These are phyloP conservation scores for Narcine bancroftii DNA, from an alignment of 2,113 vertebrate genomes.

Conservation along the genomic window DNA sequence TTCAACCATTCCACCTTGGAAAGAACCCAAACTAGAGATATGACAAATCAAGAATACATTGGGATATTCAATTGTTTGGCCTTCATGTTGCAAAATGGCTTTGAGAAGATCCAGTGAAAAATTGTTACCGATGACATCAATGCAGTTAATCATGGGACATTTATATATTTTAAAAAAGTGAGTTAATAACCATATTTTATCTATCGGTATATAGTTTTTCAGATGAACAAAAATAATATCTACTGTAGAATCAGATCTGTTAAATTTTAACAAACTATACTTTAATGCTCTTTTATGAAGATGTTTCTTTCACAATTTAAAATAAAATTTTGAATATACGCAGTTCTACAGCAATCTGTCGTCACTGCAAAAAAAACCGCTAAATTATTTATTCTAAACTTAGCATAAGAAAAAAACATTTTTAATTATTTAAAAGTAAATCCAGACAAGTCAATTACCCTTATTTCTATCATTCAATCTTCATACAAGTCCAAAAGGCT, in stretches of 20 bases:
- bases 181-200: slow-evolving; percentile 1
- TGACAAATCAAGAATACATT: background rate
- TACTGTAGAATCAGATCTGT: background rate
- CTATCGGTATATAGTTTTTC: background rate
- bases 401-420: background rate
- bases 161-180: background rate
- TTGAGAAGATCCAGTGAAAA: background rate
- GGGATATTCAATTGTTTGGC: background rate
- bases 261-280: background rate
- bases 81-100: background rate
- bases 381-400: background rate
- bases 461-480: background rate
- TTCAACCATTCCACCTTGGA: background rate
- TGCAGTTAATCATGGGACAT: background rate
- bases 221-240: background rate
- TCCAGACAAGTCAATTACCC: background rate
- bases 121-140: background rate
- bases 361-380: background rate
- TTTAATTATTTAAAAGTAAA: slow-evolving; percentile 27
- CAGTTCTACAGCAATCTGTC: background rate
- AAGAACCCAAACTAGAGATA: background rate
- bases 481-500: background rate
- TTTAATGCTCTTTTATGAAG: slow-evolving; percentile 17
- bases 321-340: background rate
- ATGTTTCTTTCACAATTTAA: background rate